Evolutionary conservation across 2,113 vertebrate species (phyloP).

Genomic region (Cnemophilus loriae): DNA sequence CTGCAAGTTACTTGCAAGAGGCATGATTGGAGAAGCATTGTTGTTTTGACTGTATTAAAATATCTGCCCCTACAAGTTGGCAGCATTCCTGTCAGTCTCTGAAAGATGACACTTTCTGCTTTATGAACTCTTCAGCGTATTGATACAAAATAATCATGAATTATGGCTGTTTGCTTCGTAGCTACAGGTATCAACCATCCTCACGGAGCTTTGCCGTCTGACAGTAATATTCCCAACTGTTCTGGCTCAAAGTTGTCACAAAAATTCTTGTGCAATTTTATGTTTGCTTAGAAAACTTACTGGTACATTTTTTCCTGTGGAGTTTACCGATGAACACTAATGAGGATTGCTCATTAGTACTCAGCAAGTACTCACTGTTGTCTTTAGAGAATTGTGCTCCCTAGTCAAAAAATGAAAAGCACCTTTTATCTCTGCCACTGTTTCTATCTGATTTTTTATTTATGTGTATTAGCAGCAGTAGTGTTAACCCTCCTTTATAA

Average conservation of each 20-base stretch:
- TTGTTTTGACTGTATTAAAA: background rate
- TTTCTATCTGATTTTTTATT: background rate
- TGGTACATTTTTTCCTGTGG: background rate
- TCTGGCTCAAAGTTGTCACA: background rate
- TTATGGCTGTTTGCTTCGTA: background rate
- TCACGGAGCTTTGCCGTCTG: background rate
- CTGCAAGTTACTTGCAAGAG: background rate
- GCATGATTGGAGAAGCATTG: background rate
- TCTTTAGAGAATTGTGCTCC: background rate
- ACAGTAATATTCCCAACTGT: background rate
- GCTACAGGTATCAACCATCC: background rate
- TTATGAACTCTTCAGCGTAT: background rate
- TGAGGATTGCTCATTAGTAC: background rate
- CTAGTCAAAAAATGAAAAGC: background rate
- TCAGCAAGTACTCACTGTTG: background rate
- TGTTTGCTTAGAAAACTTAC: background rate
- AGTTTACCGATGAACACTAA: background rate
- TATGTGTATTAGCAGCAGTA: background rate
- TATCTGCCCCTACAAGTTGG: background rate
- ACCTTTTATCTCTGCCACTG: background rate
- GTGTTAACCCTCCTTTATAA: background rate
- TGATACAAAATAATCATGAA: rapidly evolving
- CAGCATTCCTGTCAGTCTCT: background rate
- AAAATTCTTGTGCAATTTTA: background rate
- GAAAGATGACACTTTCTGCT: background rate